Base-by-base conservation (phyloP, 2,113 vertebrate genomes). In the Mustela lutreola region DNA sequence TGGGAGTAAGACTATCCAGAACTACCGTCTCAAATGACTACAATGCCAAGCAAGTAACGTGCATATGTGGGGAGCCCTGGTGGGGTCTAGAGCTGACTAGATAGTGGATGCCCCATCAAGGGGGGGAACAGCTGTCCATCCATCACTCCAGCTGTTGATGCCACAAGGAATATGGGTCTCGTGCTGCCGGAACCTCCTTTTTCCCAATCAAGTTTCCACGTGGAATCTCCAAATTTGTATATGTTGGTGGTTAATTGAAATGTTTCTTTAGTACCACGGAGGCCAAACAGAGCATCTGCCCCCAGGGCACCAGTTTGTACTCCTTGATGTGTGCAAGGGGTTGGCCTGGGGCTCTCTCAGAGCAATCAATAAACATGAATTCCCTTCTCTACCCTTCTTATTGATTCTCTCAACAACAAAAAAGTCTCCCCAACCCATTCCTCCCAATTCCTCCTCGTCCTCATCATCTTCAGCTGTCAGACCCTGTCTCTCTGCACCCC, bases 351-450 rank as follows among this genome's bases (percentile, higher is more conserved):
- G 31, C 33, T 4, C 7, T 3, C 62, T 45, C 33, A 6, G 8
- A 88, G 62, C 58, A 70, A 86, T 91, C 92, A 31, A 62, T 86
- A 82, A 91, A 83, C 82, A 60, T 33, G 78, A 58, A 93, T 92
- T 93, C 60, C 83, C 56, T 90, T 31, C 87, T 90, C 94, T 81
- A 82, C 33, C 94, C 75, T 96, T 65, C 90, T 60, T 71, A 96
- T 36, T 12, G 87, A 97, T 93, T 79, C 58, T 63, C 67, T 89
- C 92, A 80, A 75, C 22, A 62, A 42, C 9, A 28, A 42, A 76
- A 75, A 82, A 60, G 8, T 63, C 70, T 90, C 75, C 60, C 53
- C 79, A 67, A 58, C n/a, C 31, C 71, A 24, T 42, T 26, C 83
- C 76, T 56, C 82, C 85, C 62, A 4, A 19, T 73, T 36, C 26